Evolutionary conservation across 2,797 vertebrate species (phyloP), one percentile per base, ranked within the genome.

Genomic region (Chrosomus eos): DNA sequence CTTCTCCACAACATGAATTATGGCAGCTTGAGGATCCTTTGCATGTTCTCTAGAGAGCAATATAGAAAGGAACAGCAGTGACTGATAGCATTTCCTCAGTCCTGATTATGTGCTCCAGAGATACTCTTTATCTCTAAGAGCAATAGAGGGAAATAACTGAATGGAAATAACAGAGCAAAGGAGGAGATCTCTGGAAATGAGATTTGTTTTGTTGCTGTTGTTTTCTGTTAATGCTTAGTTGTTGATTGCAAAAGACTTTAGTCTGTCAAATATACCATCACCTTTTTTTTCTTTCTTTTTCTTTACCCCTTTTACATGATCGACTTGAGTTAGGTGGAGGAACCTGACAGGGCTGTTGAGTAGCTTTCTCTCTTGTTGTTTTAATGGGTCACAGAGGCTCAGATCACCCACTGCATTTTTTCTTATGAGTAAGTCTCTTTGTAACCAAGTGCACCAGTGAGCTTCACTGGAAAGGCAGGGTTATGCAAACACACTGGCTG

Each of bases 381-480:
- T 87, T 90, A 87, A 89, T 88, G 84, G 79, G 80, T 87, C 72
- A 73, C 64, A 68, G 80, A 81, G 87, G 80, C 86, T 88, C 76
- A 87, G 86, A 89, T 88, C 90, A 90, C 90, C 90, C 91, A 91
- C 90, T 84, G 89, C 88, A 89, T 91, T 89, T 88, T 89, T 90
- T 85, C 88, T 84, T 84, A 74, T 87, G 88, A 90, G 87, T 88
- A 86, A 88, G 82, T 78, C 84, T 81, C 89, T 90, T 89, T 90
- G 89, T 88, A 82, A 85, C 72, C 51, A 43, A 80, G 80, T 51
- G 72, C 66, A 55, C 58, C 74, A 85, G 81, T 87, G 83, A 89
- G 78, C 83, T 84, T 84, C 82, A 74, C 33, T 80, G 53, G n/a
- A 71, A 74, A 88, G 86, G 86, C 84, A 72, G 87, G 66, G 84